Evolutionary conservation across 1,140 invertebrate species (phyloP), one percentile per base, ranked within the genome.

Genomic region (Saxidomus purpurata): DNA sequence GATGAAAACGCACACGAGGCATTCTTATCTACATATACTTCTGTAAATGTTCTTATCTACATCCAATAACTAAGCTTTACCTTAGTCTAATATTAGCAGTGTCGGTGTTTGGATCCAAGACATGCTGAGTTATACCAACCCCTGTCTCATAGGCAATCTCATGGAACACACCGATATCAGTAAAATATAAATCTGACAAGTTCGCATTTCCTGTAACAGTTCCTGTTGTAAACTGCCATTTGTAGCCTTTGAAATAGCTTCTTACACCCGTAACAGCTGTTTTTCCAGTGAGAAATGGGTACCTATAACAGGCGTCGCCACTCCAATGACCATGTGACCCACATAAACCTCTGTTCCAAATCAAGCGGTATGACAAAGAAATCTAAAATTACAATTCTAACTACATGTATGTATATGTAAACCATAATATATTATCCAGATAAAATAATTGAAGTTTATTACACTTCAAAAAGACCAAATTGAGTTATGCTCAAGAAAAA

Each of bases 131-230:
- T 2, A 49, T 71, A 0, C 63, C 82, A 52, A 69, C 38, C 15
- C 61, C 82, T 22, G 82, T 40, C 47, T 85, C 82, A 34, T 61
- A 85, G 0, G 38, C n/a, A 2, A 71, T 52, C 43, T 85, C 43
- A 15, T 49, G 25, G 19, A 85, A 49, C 25, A 43, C 36, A 8
- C 61, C 61, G 0, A 71, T 61, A 28, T 85, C 82, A n/a, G 82
- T 85, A 19, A 71, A 85, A 40, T 49, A 55, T 31, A 85, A 55
- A 28, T 85, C 61, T 69, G 61, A n/a, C 11, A 71, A 34, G 82
- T 69, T 34, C 0, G n/a, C 36, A 0, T 28, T 31, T 19, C 17
- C 38, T 2, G 79, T 36, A 1, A 28, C 17, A 81, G 28, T 49
- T 38, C 79, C 79, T 3, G 79, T 49, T 8, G n/a, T 81, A n/a